Percentiles rank a stretch among this genome's conserved stretches.
Conservation (phyloP, 2,113 vertebrate genomes). For the Protomyctophum bolini region DNA sequence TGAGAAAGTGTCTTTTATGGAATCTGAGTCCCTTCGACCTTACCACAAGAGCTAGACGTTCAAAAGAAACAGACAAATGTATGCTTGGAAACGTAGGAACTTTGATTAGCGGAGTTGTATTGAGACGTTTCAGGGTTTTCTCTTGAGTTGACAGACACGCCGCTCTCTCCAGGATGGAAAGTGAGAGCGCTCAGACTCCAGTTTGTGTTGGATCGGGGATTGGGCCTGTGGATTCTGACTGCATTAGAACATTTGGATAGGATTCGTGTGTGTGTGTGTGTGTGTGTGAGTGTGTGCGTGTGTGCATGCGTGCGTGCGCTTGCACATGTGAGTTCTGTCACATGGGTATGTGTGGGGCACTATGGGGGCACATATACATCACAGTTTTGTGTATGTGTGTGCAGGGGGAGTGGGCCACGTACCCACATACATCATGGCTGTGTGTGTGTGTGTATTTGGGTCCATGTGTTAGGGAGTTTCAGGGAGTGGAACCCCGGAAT, state of each 20-base stretch:
- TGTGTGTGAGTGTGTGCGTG: too few relatives aligned
- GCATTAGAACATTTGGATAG: conserved; percentile 32
- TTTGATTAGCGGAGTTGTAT: not conserved
- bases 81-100: not conserved
- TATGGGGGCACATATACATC: too few relatives aligned
- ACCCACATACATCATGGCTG: not conserved
- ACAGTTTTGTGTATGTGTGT: too few relatives aligned
- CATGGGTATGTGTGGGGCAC: too few relatives aligned
- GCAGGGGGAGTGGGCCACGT: too few relatives aligned
- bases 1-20: conserved; percentile 2
- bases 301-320: too few relatives aligned
- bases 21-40: not conserved
- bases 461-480: conserved; percentile 62
- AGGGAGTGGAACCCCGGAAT: conserved; percentile 73
- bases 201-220: conserved; percentile 27
- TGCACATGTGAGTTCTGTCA: too few relatives aligned
- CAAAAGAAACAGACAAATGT: not conserved
- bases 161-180: conserved; percentile 7
- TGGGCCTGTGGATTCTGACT: not conserved
- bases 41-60: not conserved
- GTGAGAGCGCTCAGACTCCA: conserved; percentile 20
- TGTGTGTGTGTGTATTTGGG: conserved; percentile 11
- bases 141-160: not conserved
- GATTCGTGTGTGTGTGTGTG: too few relatives aligned
- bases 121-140: conserved; percentile 12